phyloP scores from a whole-genome alignment of 1,140 invertebrate species.

The Lepidotrigona ventralis region DNA sequence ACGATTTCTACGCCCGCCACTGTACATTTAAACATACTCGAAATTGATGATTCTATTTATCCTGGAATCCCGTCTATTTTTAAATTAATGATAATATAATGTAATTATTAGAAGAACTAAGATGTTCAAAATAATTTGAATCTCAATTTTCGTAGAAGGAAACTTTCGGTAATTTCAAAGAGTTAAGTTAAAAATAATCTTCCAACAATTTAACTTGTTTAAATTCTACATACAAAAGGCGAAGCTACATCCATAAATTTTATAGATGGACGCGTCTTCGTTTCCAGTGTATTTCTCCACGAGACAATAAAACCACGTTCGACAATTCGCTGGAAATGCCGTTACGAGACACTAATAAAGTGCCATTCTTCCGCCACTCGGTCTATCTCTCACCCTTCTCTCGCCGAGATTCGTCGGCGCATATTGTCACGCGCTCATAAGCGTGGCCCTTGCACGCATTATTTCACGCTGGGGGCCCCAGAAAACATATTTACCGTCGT shows the following conservation, averaged over 20 bases:
- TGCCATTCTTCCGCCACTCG: slow-evolving; percentile 56
- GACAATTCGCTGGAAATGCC: slow-evolving; percentile 5
- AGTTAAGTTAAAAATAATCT: too few species aligned
- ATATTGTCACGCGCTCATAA: slow-evolving; percentile 60
- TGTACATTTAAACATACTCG: too few species aligned
- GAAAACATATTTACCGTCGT: slow-evolving; percentile 73
- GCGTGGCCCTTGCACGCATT: slow-evolving; percentile 52
- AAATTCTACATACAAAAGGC: not conserved
- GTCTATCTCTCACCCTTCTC: slow-evolving; percentile 56
- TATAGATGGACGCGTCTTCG: not conserved
- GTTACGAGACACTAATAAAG: slow-evolving; percentile 59
- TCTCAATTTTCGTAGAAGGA: too few species aligned
- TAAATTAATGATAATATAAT: too few species aligned
- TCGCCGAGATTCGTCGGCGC: slow-evolving; percentile 37
- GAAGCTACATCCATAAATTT: not conserved
- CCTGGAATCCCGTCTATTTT: too few species aligned
- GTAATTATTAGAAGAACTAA: too few species aligned
- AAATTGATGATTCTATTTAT: too few species aligned
- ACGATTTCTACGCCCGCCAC: too few species aligned
- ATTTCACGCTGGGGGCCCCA: slow-evolving; percentile 63
- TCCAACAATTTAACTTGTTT: too few species aligned
- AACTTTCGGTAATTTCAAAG: too few species aligned
- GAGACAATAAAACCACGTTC: not conserved
- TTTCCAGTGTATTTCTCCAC: not conserved
- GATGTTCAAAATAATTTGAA: too few species aligned